These are phyloP conservation scores for Peromyscus aztecus DNA, from an alignment of 2,797 vertebrate genomes.

Conservation along the genomic window DNA sequence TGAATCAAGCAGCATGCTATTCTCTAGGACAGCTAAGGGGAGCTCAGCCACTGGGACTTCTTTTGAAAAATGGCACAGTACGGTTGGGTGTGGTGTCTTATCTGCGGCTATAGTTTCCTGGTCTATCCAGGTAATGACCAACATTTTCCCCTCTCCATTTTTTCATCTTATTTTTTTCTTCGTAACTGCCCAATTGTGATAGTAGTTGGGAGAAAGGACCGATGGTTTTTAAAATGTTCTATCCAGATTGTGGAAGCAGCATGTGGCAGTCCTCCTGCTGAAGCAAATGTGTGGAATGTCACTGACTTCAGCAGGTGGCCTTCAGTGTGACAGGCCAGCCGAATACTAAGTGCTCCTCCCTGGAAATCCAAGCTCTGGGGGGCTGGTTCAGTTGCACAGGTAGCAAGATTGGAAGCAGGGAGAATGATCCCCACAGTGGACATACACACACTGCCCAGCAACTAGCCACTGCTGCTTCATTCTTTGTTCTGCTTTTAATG, in stretches of 20 bases:
- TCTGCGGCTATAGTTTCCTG: not conserved
- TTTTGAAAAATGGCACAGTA: not conserved
- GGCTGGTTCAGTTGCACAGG: not conserved
- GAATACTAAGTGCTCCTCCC: constrained; percentile 45
- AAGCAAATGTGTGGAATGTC: constrained; percentile 76
- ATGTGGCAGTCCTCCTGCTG: constrained; percentile 59
- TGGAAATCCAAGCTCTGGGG: constrained; percentile 17
- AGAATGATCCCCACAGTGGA: not conserved
- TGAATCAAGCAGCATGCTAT: constrained; percentile 31
- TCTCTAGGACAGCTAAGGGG: not conserved
- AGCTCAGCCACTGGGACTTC: not conserved
- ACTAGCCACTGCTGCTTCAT: not conserved
- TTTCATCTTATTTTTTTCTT: constrained; percentile 27
- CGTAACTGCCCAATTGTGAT: constrained; percentile 45
- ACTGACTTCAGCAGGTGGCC: constrained; percentile 76
- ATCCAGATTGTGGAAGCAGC: constrained; percentile 81
- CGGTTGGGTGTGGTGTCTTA: not conserved
- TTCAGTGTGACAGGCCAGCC: constrained; percentile 44
- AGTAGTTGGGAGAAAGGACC: constrained; percentile 38
- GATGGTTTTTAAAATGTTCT: constrained; percentile 14
- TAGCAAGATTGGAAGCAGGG: not conserved
- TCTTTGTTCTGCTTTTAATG: not conserved
- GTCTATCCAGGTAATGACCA: not conserved
- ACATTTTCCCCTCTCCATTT: not conserved
- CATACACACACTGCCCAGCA: not conserved